phyloP scores from a whole-genome alignment of 2,888 invertebrate genomes.

The Campopleginae sp. region DNA sequence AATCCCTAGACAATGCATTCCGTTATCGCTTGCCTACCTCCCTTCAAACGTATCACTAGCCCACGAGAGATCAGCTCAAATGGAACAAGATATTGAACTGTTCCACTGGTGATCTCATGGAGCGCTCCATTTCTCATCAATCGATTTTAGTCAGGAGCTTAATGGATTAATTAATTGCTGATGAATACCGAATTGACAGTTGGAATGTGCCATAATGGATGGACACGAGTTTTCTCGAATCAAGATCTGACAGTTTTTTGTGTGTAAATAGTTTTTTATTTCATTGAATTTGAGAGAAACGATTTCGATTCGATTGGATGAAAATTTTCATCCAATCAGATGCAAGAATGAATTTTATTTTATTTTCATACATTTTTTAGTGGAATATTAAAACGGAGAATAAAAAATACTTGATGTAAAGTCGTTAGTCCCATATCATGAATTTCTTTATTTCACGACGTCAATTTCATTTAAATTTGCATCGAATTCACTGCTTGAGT shows the following conservation, averaged over 20 bases:
- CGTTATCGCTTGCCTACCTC: conserved; percentile 4
- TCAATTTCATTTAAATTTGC: background rate
- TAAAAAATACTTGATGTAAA: background rate
- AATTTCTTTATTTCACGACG: background rate
- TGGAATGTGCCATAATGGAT: background rate
- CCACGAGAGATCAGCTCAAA: background rate
- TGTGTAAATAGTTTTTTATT: background rate
- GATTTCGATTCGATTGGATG: background rate
- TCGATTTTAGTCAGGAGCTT: background rate
- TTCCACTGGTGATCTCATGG: background rate
- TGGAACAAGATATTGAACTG: background rate
- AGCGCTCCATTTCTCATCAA: background rate
- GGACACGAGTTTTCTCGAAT: background rate
- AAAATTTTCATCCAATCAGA: background rate
- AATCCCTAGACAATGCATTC: background rate
- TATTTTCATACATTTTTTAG: too few species aligned
- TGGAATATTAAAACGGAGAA: too few species aligned
- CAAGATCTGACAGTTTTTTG: background rate
- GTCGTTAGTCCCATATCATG: background rate
- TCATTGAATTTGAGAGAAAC: background rate
- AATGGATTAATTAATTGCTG: background rate
- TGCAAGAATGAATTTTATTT: too few species aligned
- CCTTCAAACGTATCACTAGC: background rate
- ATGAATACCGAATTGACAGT: background rate
- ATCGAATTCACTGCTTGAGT: background rate